Evolutionary conservation across 2,113 vertebrate genomes (phyloP).

Genomic region (Syngnathoides biaculeatus): DNA sequence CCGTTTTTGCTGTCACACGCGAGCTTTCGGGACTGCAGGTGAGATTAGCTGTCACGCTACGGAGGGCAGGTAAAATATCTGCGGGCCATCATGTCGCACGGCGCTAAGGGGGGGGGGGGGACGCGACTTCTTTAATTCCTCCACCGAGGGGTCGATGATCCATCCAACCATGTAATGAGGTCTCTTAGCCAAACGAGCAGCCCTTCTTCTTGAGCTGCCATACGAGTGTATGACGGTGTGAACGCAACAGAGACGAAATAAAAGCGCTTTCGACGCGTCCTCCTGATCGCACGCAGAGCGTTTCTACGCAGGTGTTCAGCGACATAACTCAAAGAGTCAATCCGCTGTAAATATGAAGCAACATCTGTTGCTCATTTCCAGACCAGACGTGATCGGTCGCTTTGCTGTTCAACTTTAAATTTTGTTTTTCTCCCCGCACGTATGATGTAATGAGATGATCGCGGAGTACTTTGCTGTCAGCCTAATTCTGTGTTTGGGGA

Average conservation of each 20-base stretch:
- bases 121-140: conserved; percentile 62
- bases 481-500: conserved; percentile 20
- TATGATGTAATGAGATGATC: background rate
- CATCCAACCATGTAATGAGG: conserved; percentile 72
- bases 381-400: conserved; percentile 20
- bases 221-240: conserved; percentile 11
- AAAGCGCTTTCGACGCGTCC: background rate
- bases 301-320: conserved; percentile 23
- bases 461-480: conserved; percentile 6
- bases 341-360: conserved; percentile 26
- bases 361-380: conserved; percentile 31
- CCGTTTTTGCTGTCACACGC: conserved; percentile 14
- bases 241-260: conserved; percentile 16
- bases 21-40: conserved; percentile 38
- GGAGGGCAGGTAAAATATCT: conserved; percentile 63
- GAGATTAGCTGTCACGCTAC: conserved; percentile 57
- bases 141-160: conserved; percentile 59
- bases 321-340: conserved; percentile 22
- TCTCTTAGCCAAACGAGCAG: conserved; percentile 70
- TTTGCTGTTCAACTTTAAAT: background rate
- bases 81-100: conserved; percentile 55
- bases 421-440: background rate
- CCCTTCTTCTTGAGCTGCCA: conserved; percentile 43
- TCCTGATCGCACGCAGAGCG: background rate
- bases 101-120: conserved; percentile 29